Percentiles rank a stretch among this genome's conserved stretches.
These are phyloP conservation scores for Trachymyrmex septentrionalis DNA, from an alignment of 1,140 invertebrate species.

Conservation along the genomic window DNA sequence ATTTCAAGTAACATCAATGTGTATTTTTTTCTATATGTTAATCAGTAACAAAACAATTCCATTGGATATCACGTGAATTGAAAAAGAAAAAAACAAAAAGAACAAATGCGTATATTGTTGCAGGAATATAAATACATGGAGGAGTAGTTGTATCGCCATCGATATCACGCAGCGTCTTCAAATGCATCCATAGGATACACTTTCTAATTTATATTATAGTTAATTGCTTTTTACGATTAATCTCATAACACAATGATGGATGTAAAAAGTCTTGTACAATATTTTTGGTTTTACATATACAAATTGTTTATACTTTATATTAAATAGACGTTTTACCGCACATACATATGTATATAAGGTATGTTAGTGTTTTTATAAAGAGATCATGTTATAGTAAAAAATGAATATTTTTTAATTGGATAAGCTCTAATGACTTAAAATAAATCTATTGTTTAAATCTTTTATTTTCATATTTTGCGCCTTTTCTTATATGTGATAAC, in stretches of 20 bases:
- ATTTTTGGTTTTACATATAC: not conserved
- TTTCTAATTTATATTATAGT: slow-evolving; percentile 4
- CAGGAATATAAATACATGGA: slow-evolving; percentile 41
- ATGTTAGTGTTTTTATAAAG: not conserved
- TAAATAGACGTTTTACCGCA: not conserved
- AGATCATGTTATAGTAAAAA: not conserved
- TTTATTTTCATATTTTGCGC: slow-evolving; percentile 7
- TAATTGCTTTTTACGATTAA: not conserved
- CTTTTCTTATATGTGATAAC: not conserved
- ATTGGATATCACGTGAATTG: not conserved
- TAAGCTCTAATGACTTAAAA: not conserved
- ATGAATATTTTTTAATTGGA: not conserved
- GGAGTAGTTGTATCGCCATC: not conserved
- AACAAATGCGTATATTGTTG: slow-evolving; percentile 41
- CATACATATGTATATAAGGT: not conserved
- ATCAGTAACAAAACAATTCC: not conserved
- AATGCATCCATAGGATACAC: not conserved
- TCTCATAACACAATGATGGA: not conserved
- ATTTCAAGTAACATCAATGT: not conserved
- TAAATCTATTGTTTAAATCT: slow-evolving; percentile 1
- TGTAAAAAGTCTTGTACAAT: slow-evolving; percentile 5
- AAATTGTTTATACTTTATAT: not conserved
- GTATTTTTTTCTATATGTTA: not conserved
- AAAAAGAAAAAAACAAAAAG: not conserved
- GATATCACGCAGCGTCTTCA: not conserved